Percentiles rank a stretch among this genome's conserved stretches.
These are phyloP conservation scores for Callyntrura guangdongensis DNA, from an alignment of 2,888 invertebrate genomes.

Conservation along the genomic window DNA sequence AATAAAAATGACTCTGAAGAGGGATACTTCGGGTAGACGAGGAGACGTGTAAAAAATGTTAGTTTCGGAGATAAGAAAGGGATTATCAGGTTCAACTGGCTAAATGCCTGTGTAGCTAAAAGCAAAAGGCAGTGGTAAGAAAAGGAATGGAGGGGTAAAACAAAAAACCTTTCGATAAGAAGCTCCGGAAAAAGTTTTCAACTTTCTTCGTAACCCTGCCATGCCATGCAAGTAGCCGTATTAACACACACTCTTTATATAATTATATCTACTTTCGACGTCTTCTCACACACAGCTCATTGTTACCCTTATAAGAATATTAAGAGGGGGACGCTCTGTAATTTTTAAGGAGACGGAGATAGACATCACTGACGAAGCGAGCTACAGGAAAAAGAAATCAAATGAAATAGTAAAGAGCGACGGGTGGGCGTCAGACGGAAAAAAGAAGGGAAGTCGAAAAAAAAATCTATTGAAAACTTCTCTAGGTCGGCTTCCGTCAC, in stretches of 20 bases:
- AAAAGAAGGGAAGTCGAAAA: constrained; percentile 71
- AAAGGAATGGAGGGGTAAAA: constrained; percentile 4
- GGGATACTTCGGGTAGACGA: constrained; percentile 14
- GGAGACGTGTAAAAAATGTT: constrained; percentile 47
- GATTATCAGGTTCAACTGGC: constrained; percentile 60
- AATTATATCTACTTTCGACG: background rate
- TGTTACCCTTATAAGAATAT: background rate
- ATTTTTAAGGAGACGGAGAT: constrained; percentile 56
- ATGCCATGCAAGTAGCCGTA: background rate
- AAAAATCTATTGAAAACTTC: constrained; percentile 63
- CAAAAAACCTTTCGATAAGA: constrained; percentile 31
- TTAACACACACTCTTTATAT: constrained; percentile 19
- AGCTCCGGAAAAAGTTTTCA: constrained; percentile 54
- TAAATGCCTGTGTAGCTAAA: constrained; percentile 44
- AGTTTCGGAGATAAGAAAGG: constrained; percentile 64
- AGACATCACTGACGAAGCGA: constrained; percentile 48
- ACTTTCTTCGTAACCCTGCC: constrained; percentile 45
- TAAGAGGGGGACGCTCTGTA: background rate
- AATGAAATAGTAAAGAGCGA: constrained; percentile 76
- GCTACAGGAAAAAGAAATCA: constrained; percentile 73
- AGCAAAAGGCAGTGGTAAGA: constrained; percentile 6
- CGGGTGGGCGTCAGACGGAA: constrained; percentile 79
- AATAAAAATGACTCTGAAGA: constrained; percentile 61
- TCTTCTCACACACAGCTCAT: background rate
- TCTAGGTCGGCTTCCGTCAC: constrained; percentile 68